Base-by-base conservation (phyloP, 2,113 vertebrate species). In the Serilophus lunatus region DNA sequence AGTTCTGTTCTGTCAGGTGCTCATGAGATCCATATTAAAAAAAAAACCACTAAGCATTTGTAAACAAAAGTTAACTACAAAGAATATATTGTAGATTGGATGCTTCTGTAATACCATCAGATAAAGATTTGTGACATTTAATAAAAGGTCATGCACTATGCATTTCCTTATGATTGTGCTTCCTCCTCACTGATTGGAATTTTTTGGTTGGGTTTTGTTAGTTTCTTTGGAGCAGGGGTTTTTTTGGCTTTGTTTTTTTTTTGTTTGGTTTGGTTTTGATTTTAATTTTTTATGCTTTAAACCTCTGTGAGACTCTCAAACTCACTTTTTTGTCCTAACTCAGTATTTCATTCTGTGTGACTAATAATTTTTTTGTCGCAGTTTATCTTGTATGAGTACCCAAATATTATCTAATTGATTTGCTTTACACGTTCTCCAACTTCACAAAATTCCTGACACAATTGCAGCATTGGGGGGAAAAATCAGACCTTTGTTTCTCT, bases 391-490 rank as follows among this genome's bases (percentile, higher is more conserved):
- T 28, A 7, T 51, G 36, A 29, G 4, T 86, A 61, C 9, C 10
- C 26, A 72, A 56, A 47, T 80, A 68, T 61, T 28, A 38, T 36
- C 7, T 49, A 42, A 63, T 22, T 77, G 12, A 54, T 68, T 71
- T 64, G 5, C 38, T 83, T 94, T 26, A 6, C 33, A 49, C 3
- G 17, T 7, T 82, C 44, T 63, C 33, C 14, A 69, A 3, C 26
- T 64, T 91, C 10, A 42, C 2, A 33, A 17, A 68, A 60, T 45
- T 26, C 0, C 0, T 61, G 11, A 38, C 40, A 35, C 23, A 54
- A 20, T 26, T 42, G 7, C 10, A 54, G 35, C 5, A 29, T 45
- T 8, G 17, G 10, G 28, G 7, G 6, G 2, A 10, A 12, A 72
- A 29, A 9, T 16, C 18, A 9, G 5, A 54, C 12, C 8, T 31